A percentile compares a stretch with the other conserved stretches of the same genome.
These are phyloP conservation scores for Centropyge bicolor DNA, from an alignment of 2,797 vertebrate species.

Conservation along the genomic window DNA sequence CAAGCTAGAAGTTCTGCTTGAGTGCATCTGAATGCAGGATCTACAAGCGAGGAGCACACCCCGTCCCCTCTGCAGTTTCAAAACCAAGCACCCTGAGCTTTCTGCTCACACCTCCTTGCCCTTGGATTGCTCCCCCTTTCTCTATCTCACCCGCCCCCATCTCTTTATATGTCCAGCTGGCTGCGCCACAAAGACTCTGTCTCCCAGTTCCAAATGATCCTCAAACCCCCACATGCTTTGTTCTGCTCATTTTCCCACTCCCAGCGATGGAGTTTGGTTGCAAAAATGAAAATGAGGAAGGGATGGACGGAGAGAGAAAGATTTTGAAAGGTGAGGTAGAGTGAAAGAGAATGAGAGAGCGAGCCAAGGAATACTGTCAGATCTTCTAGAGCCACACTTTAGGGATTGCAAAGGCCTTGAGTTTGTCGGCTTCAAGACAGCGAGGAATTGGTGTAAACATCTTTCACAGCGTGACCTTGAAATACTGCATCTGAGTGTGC, in stretches of 20 bases:
- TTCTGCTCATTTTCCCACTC: constrained; percentile 92
- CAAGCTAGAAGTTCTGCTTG: constrained; percentile 87
- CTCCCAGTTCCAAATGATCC: constrained; percentile 83
- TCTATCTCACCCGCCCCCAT: constrained; percentile 75
- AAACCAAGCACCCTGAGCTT: constrained; percentile 78
- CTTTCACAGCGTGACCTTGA: constrained; percentile 36
- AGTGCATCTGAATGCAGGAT: constrained; percentile 86
- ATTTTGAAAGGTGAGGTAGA: constrained; percentile 50
- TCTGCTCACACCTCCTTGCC: constrained; percentile 76
- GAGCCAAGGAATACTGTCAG: constrained; percentile 38
- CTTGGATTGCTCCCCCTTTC: constrained; percentile 72
- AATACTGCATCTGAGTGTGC: constrained; percentile 1
- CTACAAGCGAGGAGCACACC: constrained; percentile 69
- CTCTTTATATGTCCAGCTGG: constrained; percentile 92
- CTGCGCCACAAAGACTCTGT: constrained; percentile 86
- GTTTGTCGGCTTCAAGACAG: constrained; percentile 13
- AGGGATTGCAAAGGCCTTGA: constrained; percentile 27
- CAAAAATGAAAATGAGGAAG: constrained; percentile 78
- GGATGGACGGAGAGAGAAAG: constrained; percentile 35
- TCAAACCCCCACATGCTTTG: constrained; percentile 87
- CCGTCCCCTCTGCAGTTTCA: constrained; percentile 61
- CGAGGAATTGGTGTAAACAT: constrained; percentile 9
- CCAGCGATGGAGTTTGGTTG: constrained; percentile 78
- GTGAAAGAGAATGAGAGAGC: constrained; percentile 36
- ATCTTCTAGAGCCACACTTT: constrained; percentile 35